Conservation (phyloP, 2,113 vertebrate species). For the Calidris pugnax region DNA sequence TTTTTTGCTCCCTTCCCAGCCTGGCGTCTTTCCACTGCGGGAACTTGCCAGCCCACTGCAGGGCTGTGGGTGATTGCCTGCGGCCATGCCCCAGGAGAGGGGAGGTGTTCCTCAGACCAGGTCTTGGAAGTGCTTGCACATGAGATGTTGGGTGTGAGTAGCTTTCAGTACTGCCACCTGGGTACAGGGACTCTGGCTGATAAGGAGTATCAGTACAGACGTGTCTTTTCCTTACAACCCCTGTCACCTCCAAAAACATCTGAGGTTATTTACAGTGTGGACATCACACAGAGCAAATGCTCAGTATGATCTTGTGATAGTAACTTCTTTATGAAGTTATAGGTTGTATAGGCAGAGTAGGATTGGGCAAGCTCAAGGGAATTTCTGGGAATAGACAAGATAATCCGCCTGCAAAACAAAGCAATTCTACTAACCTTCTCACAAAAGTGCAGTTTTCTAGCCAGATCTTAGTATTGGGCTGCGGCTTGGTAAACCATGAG, state of each 20-base stretch:
- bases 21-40: fast-evolving
- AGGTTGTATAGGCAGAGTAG: constrained; percentile 23
- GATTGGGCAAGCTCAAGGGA: constrained; percentile 21
- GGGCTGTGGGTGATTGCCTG: background rate
- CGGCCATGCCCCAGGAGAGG: background rate
- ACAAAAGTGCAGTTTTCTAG: constrained; percentile 38
- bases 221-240: background rate
- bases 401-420: constrained; percentile 48
- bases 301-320: constrained; percentile 44
- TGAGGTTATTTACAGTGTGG: constrained; percentile 55
- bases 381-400: background rate
- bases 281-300: constrained; percentile 28
- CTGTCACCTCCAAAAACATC: background rate
- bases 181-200: background rate
- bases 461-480: constrained; percentile 18
- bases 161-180: background rate
- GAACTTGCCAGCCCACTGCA: background rate
- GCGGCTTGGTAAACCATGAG: constrained; percentile 16
- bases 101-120: background rate
- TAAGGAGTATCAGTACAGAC: background rate
- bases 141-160: background rate
- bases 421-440: constrained; percentile 42
- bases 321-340: constrained; percentile 56
- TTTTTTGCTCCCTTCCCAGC: background rate
- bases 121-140: background rate